Evolutionary conservation across 2,888 invertebrate genomes (phyloP).

Genomic region (Dryobota labecula): DNA sequence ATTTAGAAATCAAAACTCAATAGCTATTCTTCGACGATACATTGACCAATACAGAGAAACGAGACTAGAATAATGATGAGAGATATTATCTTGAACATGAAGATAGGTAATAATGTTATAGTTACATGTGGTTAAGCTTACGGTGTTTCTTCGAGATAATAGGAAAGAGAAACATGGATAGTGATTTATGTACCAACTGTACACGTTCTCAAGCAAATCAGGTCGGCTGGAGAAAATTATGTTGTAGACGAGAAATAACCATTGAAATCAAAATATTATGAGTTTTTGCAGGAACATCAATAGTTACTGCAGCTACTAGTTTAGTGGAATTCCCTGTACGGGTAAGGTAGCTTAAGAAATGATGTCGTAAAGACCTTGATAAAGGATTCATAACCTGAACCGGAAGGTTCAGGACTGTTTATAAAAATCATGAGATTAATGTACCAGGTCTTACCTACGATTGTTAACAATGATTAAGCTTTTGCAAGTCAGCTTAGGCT

Average conservation of each 20-base stretch:
- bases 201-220: slow-evolving; percentile 45
- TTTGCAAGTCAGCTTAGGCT: not conserved
- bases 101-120: slow-evolving; percentile 52
- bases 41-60: slow-evolving; percentile 33
- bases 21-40: slow-evolving; percentile 25
- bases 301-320: not conserved
- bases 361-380: not conserved
- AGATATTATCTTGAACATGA: slow-evolving; percentile 49
- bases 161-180: slow-evolving; percentile 37
- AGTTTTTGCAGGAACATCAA: not conserved
- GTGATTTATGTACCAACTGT: slow-evolving; percentile 54
- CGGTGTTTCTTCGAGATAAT: slow-evolving; percentile 51
- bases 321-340: not conserved
- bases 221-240: slow-evolving; percentile 40
- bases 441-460: too few relatives aligned
- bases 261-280: slow-evolving; percentile 23
- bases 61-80: slow-evolving; percentile 48
- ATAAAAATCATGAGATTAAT: not conserved
- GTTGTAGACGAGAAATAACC: slow-evolving; percentile 15
- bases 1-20: slow-evolving; percentile 10
- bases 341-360: not conserved
- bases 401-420: not conserved
- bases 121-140: slow-evolving; percentile 58
- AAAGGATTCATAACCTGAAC: not conserved
- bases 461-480: not conserved